These are phyloP conservation scores for Apocheima hispidaria DNA, from an alignment of 2,888 invertebrate species.

Conservation along the genomic window DNA sequence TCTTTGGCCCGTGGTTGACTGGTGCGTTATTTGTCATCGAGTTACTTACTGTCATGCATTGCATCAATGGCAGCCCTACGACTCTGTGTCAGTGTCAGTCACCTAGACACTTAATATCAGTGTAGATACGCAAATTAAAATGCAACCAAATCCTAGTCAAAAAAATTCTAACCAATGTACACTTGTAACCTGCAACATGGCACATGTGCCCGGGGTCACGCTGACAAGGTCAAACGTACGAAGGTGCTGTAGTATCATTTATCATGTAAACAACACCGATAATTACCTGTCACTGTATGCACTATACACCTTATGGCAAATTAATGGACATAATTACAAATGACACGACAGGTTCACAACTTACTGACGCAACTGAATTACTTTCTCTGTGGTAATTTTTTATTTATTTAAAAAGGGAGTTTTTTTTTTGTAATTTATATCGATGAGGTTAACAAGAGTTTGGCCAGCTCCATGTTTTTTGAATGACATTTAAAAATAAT, in stretches of 20 bases:
- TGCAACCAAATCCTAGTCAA: background rate
- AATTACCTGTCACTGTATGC: slow-evolving; percentile 43
- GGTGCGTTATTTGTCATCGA: too few relatives aligned
- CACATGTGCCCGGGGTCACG: slow-evolving; percentile 30
- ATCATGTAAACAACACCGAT: slow-evolving; percentile 41
- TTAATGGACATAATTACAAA: slow-evolving; percentile 31
- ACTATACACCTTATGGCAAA: slow-evolving; percentile 37
- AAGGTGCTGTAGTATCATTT: slow-evolving; percentile 46
- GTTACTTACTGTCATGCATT: too few relatives aligned
- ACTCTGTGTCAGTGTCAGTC: too few relatives aligned
- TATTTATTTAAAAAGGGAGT: slow-evolving; percentile 1
- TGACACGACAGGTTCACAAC: slow-evolving; percentile 24
- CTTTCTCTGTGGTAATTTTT: slow-evolving; percentile 11
- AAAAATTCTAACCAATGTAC: slow-evolving; percentile 7
- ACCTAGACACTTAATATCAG: too few relatives aligned
- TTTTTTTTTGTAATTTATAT: background rate
- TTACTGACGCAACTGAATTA: slow-evolving; percentile 16
- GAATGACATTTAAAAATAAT: too few relatives aligned
- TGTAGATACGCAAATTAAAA: background rate
- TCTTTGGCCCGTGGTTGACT: too few relatives aligned
- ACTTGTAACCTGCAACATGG: slow-evolving; percentile 34
- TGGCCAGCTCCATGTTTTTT: too few relatives aligned
- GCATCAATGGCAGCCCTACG: too few relatives aligned
- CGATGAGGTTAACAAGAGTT: too few relatives aligned
- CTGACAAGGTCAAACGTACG: slow-evolving; percentile 43